phyloP scores from a whole-genome alignment of 2,888 invertebrate species.

The Eupithecia pulchellata region DNA sequence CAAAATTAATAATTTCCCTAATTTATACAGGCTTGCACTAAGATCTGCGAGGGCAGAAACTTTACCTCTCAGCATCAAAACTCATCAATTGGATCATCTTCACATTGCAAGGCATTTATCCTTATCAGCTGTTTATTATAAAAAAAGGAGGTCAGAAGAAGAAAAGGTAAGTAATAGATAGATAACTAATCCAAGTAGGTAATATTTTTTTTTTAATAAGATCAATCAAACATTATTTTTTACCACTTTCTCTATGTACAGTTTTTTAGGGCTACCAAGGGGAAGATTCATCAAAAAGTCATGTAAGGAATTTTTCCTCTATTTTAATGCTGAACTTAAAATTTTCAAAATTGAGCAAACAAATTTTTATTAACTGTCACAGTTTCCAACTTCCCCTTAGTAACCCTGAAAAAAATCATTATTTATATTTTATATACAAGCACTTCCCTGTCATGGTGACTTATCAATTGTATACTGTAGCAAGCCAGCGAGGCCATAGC shows the following conservation, averaged over 20 bases:
- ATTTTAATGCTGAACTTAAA: too few relatives aligned
- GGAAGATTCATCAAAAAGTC: too few relatives aligned
- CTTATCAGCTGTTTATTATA: conserved; percentile 70
- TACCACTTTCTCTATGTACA: too few relatives aligned
- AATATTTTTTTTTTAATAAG: background rate
- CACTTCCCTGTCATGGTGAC: too few relatives aligned
- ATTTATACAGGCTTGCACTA: conserved; percentile 62
- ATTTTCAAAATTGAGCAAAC: too few relatives aligned
- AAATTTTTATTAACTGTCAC: too few relatives aligned
- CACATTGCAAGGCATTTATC: conserved; percentile 60
- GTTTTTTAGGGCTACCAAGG: too few relatives aligned
- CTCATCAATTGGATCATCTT: conserved; percentile 39
- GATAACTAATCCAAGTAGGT: background rate
- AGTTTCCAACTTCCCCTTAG: too few relatives aligned
- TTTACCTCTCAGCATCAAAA: conserved; percentile 51
- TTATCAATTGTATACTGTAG: background rate
- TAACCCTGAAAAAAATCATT: too few relatives aligned
- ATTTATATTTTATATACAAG: background rate
- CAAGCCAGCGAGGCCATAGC: background rate
- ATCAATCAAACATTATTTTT: background rate
- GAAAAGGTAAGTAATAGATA: conserved; percentile 79
- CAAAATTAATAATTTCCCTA: background rate
- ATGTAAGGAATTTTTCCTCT: too few relatives aligned
- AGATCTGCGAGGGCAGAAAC: conserved; percentile 58
- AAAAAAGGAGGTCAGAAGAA: conserved; percentile 87